phyloP scores from a whole-genome alignment of 2,888 invertebrate genomes.

The Panzeria rudis region DNA sequence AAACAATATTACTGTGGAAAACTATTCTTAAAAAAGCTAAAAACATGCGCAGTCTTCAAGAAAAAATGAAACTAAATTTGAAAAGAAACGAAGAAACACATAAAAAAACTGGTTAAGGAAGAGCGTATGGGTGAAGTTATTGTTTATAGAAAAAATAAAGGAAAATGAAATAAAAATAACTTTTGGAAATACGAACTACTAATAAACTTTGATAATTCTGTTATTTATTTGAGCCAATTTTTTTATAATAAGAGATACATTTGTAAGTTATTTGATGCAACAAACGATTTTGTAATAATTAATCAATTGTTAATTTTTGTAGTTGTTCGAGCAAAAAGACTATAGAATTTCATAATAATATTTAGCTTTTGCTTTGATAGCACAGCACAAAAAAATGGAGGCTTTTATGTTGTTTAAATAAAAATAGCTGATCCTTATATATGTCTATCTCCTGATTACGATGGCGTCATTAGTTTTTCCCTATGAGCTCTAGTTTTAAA shows the following conservation, averaged over 20 bases:
- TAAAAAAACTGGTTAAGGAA: conserved; percentile 45
- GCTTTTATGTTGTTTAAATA: too few relatives aligned
- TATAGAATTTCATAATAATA: neutral
- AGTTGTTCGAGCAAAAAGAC: neutral
- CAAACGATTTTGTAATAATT: neutral
- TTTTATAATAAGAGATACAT: too few relatives aligned
- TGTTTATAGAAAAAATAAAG: conserved; percentile 40
- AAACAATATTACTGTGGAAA: conserved; percentile 27
- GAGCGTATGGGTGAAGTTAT: neutral
- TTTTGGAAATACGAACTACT: neutral
- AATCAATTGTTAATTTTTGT: neutral
- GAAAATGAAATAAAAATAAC: neutral
- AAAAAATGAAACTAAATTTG: conserved; percentile 6
- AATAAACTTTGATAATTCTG: neutral
- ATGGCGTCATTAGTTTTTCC: too few relatives aligned
- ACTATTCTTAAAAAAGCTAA: conserved; percentile 59
- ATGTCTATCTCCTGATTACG: too few relatives aligned
- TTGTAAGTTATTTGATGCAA: neutral
- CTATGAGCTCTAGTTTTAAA: too few relatives aligned
- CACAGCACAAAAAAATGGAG: too few relatives aligned
- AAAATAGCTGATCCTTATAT: too few relatives aligned
- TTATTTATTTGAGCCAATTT: neutral
- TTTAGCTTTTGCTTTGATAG: neutral
- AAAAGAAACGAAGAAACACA: conserved; percentile 27
- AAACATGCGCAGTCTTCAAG: conserved; percentile 65